These are phyloP conservation scores for Psilopogon haemacephalus DNA, from an alignment of 2,113 vertebrate species.

Conservation along the genomic window DNA sequence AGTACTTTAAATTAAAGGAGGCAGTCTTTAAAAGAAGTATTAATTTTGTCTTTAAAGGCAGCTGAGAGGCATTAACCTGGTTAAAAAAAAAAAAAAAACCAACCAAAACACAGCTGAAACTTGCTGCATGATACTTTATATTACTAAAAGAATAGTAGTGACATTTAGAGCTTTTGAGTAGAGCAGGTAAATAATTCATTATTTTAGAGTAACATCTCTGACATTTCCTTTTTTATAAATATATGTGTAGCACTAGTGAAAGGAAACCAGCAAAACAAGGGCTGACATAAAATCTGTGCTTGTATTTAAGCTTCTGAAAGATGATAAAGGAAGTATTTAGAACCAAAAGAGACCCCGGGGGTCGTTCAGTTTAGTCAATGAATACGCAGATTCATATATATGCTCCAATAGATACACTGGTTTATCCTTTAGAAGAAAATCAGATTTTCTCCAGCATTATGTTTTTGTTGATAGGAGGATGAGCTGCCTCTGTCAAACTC, in stretches of 20 bases:
- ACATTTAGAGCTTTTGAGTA: not conserved
- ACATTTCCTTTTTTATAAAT: not conserved
- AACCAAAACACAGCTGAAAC: not conserved
- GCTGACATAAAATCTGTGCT: not conserved
- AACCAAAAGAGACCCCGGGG: not conserved
- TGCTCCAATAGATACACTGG: not conserved
- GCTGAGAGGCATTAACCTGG: not conserved
- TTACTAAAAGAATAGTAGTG: not conserved
- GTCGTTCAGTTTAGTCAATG: rapidly evolving
- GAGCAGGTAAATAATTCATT: not conserved
- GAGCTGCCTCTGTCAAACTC: not conserved
- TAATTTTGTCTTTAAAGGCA: not conserved
- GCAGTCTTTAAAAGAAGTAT: not conserved
- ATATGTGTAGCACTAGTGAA: not conserved
- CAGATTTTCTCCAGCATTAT: not conserved
- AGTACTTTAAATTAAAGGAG: not conserved
- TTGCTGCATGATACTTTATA: not conserved
- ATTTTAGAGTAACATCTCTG: not conserved
- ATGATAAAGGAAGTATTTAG: not conserved
- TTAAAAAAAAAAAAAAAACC: not conserved
- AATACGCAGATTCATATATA: not conserved
- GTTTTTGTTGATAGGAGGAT: not conserved
- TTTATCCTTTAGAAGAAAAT: not conserved
- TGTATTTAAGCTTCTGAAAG: not conserved
- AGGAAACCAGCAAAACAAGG: not conserved